Evolutionary conservation across 2,797 vertebrate genomes (phyloP), one percentile per base, ranked within the genome.

Genomic region (Acanthurus tractus): DNA sequence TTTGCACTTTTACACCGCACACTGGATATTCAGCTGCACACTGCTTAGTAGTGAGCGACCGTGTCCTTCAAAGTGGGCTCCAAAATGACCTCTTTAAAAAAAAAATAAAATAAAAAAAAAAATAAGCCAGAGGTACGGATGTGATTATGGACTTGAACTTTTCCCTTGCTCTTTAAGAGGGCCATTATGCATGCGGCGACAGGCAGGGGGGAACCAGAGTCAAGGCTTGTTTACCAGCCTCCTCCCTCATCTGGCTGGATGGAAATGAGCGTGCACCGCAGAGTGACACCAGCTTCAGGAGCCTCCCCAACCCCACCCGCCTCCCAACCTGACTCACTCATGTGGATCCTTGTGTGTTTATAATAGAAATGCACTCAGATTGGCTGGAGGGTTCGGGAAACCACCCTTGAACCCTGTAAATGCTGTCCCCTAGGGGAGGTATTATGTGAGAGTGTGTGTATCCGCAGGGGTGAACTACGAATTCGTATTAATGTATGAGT

Each of bases 401-500:
- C 63, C 78, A 92, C 87, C 93, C 83, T 70, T 88, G 87, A 92
- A 90, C 90, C 78, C 75, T 68, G 78, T 91, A 92, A 94, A 92
- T 92, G 85, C 70, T 56, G 72, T 76, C 78, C 74, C 83, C 48
- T 10, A 29, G 52, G 72, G 70, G 70, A 69, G 59, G 54, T 72
- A 62, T 81, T 88, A 80, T 74, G 79, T 86, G 76, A 62, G 79
- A 50, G 48, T 76, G 72, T 79, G 71, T 79, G 56, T 48, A 74
- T 76, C 17, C 54, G 44, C 52, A 56, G 50, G 67, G 25, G 25
- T 70, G 64, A 81, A 79, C 68, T 86, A 72, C 76, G 66, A 75
- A 55, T 80, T 50, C 36, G 29, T 45, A 53, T 63, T 65, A 59
- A 64, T 79, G 46, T 73, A 46, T 70, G 63, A 65, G 62, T 63